Base-by-base conservation (phyloP, 2,113 vertebrate species). In the Hemibagrus wyckioides region DNA sequence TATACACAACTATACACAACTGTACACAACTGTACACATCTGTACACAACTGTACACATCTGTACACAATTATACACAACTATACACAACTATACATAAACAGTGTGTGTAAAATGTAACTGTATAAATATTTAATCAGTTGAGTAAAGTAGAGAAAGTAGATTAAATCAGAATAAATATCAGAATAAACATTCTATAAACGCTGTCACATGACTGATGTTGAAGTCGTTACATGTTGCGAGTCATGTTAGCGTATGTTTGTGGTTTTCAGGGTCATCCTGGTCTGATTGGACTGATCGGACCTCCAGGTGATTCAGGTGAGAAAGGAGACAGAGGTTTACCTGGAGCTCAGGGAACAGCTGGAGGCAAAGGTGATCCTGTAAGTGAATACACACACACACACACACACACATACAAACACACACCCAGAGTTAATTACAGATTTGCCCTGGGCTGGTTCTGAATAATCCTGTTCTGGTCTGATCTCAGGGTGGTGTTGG, bases 271-370 rank as follows among this genome's bases (percentile, higher is more conserved):
- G 98, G 98, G 98, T 88, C 98, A 99, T 90, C 98, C 98, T 86
- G 98, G 98, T 93, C 95, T 99, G 86, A 99, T 99, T 89, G 98
- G 98, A 88, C 91, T 99, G 89, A 99, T 99, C 39, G 98, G 98
- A 77, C 98, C 98, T 86, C 97, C 98, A 4, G 98, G 98, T 86
- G 98, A 99, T 85, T 92, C 96, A 44, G 98, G 98, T 86, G 98
- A 99, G 94, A 99, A 99, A 91, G 98, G 98, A 91, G 98, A 99
- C 63, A 91, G 97, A 91, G 98, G 98, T 85, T 95, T 99, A 85
- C 98, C 98, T 73, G 98, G 98, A 59, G 94, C 94, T 33, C 98
- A 99, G 89, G 98, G 98, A 48, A 61, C 94, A 86, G 92, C 88
- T 25, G 98, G 98, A 92, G 92, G 94, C 48, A 99, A 99, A 93